phyloP scores from a whole-genome alignment of 2,113 vertebrate species.

The Ivindomyrus marchei region DNA sequence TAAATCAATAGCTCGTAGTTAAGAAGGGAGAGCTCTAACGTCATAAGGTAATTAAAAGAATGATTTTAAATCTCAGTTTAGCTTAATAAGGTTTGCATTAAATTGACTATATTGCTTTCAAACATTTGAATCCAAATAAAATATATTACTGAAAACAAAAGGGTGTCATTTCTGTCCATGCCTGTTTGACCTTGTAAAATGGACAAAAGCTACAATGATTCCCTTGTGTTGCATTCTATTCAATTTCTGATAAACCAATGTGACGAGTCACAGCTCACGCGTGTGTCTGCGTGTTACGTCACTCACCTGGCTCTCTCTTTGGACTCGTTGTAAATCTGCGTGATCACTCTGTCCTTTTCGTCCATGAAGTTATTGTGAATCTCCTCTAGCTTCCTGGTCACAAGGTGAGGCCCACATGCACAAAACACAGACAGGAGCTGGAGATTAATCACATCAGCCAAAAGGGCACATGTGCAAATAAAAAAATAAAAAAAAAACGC shows the following conservation, averaged over 20 bases:
- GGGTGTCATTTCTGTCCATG: not conserved
- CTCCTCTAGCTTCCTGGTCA: slow-evolving; percentile 69
- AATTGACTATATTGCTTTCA: not conserved
- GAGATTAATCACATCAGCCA: not conserved
- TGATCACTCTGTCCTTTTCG: slow-evolving; percentile 70
- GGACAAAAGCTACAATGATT: not conserved
- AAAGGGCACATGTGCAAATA: not conserved
- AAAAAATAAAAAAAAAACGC: not conserved
- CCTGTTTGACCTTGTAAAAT: not conserved
- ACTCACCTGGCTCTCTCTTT: slow-evolving; percentile 73
- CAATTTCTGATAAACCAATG: not conserved
- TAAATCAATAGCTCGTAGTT: not conserved
- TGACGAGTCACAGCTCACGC: not conserved
- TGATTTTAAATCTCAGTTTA: not conserved
- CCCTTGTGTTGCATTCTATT: not conserved
- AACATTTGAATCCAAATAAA: not conserved
- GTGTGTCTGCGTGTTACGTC: not conserved
- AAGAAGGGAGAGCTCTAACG: not conserved
- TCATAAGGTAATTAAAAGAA: not conserved
- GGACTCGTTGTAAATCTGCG: slow-evolving; percentile 70
- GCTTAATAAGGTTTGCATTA: not conserved
- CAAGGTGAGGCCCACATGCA: not conserved
- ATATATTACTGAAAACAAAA: not conserved
- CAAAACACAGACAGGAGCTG: not conserved
- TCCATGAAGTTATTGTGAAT: slow-evolving; percentile 73